Conservation (phyloP, 2,113 vertebrate species). For the Thunnus maccoyii region DNA sequence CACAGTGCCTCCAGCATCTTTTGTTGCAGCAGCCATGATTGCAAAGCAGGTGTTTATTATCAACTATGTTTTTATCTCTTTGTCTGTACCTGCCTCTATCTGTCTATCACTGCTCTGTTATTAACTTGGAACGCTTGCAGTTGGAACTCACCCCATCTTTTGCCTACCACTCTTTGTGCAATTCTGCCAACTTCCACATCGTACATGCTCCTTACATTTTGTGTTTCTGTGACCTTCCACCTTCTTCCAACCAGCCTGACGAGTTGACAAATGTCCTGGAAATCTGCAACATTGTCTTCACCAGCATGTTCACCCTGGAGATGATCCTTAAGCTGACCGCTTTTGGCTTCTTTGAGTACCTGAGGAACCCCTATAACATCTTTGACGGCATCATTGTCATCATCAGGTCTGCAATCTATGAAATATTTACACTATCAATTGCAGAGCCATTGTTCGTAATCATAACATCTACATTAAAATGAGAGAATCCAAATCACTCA, state of each 20-base stretch:
- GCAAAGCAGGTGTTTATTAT: conserved; percentile 36
- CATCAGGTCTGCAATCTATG: conserved; percentile 89
- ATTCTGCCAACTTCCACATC: background rate
- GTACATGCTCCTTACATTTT: background rate
- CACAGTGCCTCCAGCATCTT: background rate
- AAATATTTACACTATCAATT: background rate
- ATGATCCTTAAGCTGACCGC: conserved; percentile 98
- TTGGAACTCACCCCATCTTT: background rate
- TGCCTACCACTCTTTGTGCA: background rate
- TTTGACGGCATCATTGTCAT: conserved; percentile 99
- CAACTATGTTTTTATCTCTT: conserved; percentile 18
- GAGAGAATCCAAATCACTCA: background rate
- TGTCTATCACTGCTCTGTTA: conserved; percentile 10
- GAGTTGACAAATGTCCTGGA: conserved; percentile 97
- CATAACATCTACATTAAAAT: no score
- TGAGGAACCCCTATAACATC: conserved; percentile 98
- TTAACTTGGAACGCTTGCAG: background rate
- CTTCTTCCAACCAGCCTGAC: conserved; percentile 87
- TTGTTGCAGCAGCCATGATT: conserved; percentile 34
- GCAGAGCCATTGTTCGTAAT: no score
- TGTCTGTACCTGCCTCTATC: conserved; percentile 4
- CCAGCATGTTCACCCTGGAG: conserved; percentile 98
- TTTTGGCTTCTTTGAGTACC: conserved; percentile 95
- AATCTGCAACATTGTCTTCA: conserved; percentile 99
- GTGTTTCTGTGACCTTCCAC: background rate